A percentile compares a stretch with the other conserved stretches of the same genome.
These are phyloP conservation scores for Drosophila rufa DNA, from an alignment of 1,140 invertebrate genomes.

Conservation along the genomic window DNA sequence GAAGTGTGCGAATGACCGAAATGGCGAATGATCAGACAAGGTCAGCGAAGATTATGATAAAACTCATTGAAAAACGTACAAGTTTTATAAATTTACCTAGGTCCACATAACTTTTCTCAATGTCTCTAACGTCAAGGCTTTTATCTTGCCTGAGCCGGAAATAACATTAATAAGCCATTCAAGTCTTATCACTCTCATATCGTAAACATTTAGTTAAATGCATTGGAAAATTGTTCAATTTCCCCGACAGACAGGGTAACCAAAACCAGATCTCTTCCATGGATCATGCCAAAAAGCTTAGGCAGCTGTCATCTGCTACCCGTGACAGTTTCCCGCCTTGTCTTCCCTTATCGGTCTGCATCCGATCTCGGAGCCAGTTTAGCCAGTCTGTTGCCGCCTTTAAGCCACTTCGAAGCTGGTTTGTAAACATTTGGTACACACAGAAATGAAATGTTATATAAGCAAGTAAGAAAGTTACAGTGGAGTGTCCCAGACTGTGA, in stretches of 20 bases:
- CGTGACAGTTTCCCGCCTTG: slow-evolving; percentile 17
- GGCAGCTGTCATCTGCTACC: slow-evolving; percentile 44
- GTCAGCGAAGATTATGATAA: background rate
- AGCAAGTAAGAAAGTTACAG: background rate
- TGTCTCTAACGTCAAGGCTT: background rate
- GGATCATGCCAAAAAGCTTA: slow-evolving; percentile 32
- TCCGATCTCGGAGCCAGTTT: slow-evolving; percentile 27
- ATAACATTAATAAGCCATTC: slow-evolving; percentile 23
- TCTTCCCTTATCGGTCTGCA: slow-evolving; percentile 43
- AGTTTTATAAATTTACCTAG: background rate
- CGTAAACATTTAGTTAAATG: slow-evolving; percentile 30
- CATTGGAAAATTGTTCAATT: slow-evolving; percentile 36
- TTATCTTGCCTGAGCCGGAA: slow-evolving; percentile 9
- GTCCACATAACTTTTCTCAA: background rate
- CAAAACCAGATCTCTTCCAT: slow-evolving; percentile 28
- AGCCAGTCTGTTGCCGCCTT: slow-evolving; percentile 23
- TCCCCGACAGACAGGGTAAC: background rate
- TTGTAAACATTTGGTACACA: background rate
- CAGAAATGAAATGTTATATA: background rate
- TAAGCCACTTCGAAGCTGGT: slow-evolving; percentile 2
- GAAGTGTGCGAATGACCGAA: slow-evolving; percentile 12
- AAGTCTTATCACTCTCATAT: slow-evolving; percentile 21
- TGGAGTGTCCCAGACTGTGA: too few relatives aligned
- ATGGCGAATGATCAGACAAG: slow-evolving; percentile 9
- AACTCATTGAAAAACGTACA: too few relatives aligned